phyloP scores from a whole-genome alignment of 2,888 invertebrate species.

The Drosophila flavopinicola region DNA sequence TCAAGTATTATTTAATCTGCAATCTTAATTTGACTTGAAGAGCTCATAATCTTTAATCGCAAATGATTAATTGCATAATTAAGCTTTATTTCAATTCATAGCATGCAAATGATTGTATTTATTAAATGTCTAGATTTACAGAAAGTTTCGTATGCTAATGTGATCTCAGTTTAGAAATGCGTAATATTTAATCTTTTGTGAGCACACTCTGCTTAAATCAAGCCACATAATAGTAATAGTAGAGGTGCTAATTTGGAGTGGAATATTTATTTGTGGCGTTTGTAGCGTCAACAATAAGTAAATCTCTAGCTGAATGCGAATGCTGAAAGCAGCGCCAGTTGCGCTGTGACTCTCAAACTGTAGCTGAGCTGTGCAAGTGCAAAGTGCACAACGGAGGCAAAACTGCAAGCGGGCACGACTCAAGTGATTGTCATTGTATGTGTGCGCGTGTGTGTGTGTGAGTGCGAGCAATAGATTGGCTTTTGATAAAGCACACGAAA shows the following conservation, averaged over 20 bases:
- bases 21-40: not conserved
- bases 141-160: too few species aligned
- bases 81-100: too few species aligned
- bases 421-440: not conserved
- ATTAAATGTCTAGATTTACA: too few species aligned
- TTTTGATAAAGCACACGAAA: slow-evolving; percentile 41
- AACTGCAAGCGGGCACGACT: slow-evolving; percentile 20
- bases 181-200: not conserved
- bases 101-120: too few species aligned
- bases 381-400: slow-evolving; percentile 33
- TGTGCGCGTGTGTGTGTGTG: slow-evolving; percentile 9
- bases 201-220: slow-evolving; percentile 6
- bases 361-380: slow-evolving; percentile 29
- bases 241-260: slow-evolving; percentile 22
- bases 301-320: too few species aligned
- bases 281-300: too few species aligned
- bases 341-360: slow-evolving; percentile 21
- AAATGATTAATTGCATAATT: too few species aligned
- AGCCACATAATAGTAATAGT: slow-evolving; percentile 14
- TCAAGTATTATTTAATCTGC: not conserved
- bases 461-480: slow-evolving; percentile 27
- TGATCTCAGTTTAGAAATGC: too few species aligned
- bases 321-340: slow-evolving; percentile 9
- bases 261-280: slow-evolving; percentile 7
- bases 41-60: too few species aligned